Conservation (phyloP, 2,888 invertebrate genomes). For the Helleia helle region DNA sequence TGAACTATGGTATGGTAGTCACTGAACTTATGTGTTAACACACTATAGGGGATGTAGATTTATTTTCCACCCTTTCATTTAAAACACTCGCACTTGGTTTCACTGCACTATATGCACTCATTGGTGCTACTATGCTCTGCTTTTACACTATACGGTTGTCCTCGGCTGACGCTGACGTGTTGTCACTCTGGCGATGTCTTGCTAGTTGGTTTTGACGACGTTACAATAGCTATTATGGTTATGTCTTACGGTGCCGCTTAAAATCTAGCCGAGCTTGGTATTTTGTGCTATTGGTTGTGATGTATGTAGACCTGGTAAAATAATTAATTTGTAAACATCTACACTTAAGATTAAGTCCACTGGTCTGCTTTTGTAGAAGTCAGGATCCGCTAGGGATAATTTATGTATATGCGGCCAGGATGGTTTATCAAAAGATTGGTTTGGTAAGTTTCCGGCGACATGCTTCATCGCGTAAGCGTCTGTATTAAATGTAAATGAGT, state of each 20-base stretch:
- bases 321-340: neutral
- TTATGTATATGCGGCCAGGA: slow-evolving; percentile 4
- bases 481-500: slow-evolving; percentile 1
- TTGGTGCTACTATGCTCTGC: too few species aligned
- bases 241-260: slow-evolving; percentile 4
- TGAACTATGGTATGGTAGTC: too few species aligned
- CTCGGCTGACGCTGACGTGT: too few species aligned
- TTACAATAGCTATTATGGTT: slow-evolving; percentile 3
- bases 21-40: too few species aligned
- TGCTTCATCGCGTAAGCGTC: slow-evolving; percentile 6
- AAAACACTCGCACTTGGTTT: too few species aligned
- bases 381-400: slow-evolving; percentile 5
- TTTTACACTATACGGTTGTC: too few species aligned
- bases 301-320: neutral
- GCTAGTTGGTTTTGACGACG: neutral
- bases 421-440: slow-evolving; percentile 6
- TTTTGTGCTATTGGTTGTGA: slow-evolving; percentile 10
- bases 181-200: too few species aligned
- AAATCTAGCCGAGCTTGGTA: slow-evolving; percentile 7
- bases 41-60: too few species aligned
- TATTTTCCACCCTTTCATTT: too few species aligned
- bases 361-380: slow-evolving; percentile 1
- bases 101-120: too few species aligned
- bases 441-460: slow-evolving; percentile 6
- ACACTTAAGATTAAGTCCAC: slow-evolving; percentile 3